A percentile compares a stretch with the other conserved stretches of the same genome.
Conservation (phyloP, 2,113 vertebrate species). For the Lagopus muta region DNA sequence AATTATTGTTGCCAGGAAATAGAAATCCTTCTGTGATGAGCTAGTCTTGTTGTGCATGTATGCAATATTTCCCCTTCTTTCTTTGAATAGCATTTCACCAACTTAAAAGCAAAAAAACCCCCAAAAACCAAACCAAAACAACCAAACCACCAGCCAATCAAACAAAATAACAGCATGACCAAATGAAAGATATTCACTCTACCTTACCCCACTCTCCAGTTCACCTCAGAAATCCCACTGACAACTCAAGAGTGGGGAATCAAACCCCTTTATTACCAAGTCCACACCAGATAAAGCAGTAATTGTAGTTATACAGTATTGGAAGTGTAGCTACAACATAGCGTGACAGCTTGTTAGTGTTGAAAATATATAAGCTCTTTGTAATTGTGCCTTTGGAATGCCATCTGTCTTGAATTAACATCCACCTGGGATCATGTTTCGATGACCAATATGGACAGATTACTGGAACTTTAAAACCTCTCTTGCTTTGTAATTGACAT, state of each 20-base stretch:
- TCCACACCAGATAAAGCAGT: conserved; percentile 49
- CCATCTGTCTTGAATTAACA: conserved; percentile 91
- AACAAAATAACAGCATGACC: background rate
- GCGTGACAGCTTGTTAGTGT: conserved; percentile 84
- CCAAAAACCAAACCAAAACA: background rate
- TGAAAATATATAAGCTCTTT: conserved; percentile 85
- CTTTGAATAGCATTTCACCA: background rate
- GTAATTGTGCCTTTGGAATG: conserved; percentile 90
- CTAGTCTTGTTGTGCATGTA: background rate
- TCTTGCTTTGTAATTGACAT: conserved; percentile 89
- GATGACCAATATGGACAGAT: conserved; percentile 87
- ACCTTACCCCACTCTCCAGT: background rate
- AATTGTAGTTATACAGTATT: conserved; percentile 62
- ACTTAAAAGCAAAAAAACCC: background rate
- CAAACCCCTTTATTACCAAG: background rate
- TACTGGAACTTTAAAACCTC: conserved; percentile 87
- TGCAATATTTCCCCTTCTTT: background rate
- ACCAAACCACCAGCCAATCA: background rate
- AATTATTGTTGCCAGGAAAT: background rate
- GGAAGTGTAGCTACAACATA: conserved; percentile 62
- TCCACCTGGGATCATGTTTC: conserved; percentile 90
- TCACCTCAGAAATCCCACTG: background rate
- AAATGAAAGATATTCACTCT: background rate
- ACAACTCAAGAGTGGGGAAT: background rate
- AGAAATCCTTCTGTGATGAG: background rate